phyloP scores from a whole-genome alignment of 1,140 invertebrate genomes.

The Heliconius eleuchia region DNA sequence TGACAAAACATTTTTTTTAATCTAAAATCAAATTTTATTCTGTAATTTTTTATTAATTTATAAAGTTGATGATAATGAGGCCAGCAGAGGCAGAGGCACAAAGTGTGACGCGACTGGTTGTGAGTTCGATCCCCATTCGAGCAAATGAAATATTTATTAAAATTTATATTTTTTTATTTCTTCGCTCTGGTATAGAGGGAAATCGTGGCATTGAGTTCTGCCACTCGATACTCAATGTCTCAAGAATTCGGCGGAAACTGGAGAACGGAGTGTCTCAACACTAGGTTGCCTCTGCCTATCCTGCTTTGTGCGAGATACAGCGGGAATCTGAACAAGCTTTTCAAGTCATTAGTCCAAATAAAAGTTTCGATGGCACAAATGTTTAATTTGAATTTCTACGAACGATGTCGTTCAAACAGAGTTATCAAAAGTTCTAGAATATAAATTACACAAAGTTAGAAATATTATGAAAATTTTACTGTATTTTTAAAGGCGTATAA shows the following conservation, averaged over 20 bases:
- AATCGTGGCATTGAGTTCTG: neutral
- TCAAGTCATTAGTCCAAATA: neutral
- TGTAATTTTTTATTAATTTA: no score
- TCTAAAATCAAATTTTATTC: neutral
- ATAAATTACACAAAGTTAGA: neutral
- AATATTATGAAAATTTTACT: neutral
- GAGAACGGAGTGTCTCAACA: neutral
- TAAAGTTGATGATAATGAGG: no score
- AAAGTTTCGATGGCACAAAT: neutral
- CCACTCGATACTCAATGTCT: neutral
- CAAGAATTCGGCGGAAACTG: neutral
- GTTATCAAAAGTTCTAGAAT: neutral
- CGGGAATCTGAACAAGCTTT: neutral
- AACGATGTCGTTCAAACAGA: neutral
- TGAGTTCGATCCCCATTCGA: no score
- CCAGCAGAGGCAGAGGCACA: no score
- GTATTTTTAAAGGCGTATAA: neutral
- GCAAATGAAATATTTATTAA: no score
- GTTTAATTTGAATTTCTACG: conserved; percentile 1
- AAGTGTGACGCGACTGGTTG: no score
- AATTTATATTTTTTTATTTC: no score
- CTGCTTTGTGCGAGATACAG: neutral
- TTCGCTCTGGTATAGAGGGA: neutral
- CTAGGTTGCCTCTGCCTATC: neutral
- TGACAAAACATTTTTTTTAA: neutral